Base-by-base conservation (phyloP, 2,888 invertebrate species). In the Arge pagana region DNA sequence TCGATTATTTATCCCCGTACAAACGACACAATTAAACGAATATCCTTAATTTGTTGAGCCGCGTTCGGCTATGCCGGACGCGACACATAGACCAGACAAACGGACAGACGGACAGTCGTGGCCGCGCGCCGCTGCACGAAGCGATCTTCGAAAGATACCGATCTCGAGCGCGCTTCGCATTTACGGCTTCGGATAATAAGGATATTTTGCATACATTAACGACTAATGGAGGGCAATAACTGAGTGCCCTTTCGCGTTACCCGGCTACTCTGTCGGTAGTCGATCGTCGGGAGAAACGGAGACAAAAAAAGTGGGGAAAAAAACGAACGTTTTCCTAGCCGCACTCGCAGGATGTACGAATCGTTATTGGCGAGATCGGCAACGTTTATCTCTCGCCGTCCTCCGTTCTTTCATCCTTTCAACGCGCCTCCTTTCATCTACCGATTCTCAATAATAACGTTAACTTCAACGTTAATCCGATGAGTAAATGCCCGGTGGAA, bases 121-220 rank as follows among this genome's bases (percentile, higher is more conserved):
- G n/a, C n/a, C n/a, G n/a, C 23, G 33, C 33, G 11, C 13, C 13
- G 35, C 45, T 35, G 23, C 33, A 45, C 33, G 45, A 35, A 45
- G 45, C 31, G 45, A 45, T 45, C 23, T 16, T 23, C 45, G 10
- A 45, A 45, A 45, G 45, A 45, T 45, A 45, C 33, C 10, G 35
- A 33, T 41, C 30, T 54, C 55, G 61, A 58, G 58, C 45, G 48
- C 52, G 41, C 61, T 65, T 63, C 60, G 56, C 61, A 57, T 56
- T 50, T 54, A 58, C 48, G 41, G 51, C 48, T 43, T 59, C 56
- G 57, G 61, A 69, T 73, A 74, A 72, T 74, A 72, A 73, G 70
- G 69, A 68, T 70, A 71, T 70, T 73, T 71, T 71, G 70, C 74
- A 73, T 74, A 70, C 58, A 71, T 73, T 72, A 72, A 67, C 62